Percentiles rank a stretch among this genome's conserved stretches.
Conservation (phyloP, 2,797 vertebrate genomes). For the Myotis findleyi region DNA sequence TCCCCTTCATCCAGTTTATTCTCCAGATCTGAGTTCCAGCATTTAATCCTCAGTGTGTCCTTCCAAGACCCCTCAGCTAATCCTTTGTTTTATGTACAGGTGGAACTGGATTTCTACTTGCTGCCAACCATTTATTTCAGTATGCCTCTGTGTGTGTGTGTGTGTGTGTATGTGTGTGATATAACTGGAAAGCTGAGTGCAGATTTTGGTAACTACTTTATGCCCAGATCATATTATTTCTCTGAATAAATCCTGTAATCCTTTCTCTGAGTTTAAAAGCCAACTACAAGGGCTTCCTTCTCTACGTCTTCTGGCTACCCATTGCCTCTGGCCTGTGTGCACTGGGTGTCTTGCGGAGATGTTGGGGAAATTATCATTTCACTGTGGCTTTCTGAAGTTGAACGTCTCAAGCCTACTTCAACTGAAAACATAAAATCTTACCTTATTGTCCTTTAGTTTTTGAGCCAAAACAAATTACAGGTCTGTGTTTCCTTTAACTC, state of each 20-base stretch:
- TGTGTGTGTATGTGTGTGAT: not conserved
- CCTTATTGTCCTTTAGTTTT: conserved; percentile 1
- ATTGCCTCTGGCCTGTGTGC: not conserved
- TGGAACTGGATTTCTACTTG: not conserved
- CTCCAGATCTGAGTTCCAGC: not conserved
- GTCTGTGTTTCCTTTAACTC: not conserved
- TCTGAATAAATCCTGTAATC: not conserved
- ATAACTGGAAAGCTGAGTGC: not conserved
- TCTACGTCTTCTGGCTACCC: accelerated
- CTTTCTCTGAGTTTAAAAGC: not conserved
- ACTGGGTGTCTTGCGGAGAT: not conserved
- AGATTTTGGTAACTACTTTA: not conserved
- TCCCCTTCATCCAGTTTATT: not conserved
- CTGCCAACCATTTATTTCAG: not conserved
- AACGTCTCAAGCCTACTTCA: not conserved
- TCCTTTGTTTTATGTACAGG: not conserved
- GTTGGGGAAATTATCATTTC: not conserved
- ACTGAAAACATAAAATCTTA: not conserved
- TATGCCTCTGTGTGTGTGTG: not conserved
- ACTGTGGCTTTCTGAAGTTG: not conserved
- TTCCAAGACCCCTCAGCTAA: not conserved
- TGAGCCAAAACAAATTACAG: conserved; percentile 25
- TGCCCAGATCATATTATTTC: not conserved
- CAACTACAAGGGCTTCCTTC: not conserved
- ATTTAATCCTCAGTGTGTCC: not conserved